These are phyloP conservation scores for Heterodera schachtii DNA, from an alignment of 1,140 invertebrate genomes.

Conservation along the genomic window DNA sequence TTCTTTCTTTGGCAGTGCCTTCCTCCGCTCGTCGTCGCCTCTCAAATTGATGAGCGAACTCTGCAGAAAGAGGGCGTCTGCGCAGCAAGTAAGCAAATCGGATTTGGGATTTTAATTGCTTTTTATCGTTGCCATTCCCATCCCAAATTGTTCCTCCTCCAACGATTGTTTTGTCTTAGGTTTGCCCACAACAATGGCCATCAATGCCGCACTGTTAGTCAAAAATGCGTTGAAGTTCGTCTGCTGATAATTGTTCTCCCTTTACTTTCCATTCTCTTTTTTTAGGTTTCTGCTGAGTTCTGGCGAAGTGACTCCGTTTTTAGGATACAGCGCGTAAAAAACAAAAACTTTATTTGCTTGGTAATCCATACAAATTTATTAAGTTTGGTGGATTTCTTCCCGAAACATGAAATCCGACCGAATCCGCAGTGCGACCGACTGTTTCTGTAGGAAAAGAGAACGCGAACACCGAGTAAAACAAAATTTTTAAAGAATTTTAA, in stretches of 20 bases:
- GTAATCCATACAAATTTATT: background rate
- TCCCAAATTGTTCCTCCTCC: no score
- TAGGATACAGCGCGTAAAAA: slow-evolving; percentile 95
- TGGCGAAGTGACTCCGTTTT: slow-evolving; percentile 83
- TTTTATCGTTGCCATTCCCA: no score
- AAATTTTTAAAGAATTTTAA: no score
- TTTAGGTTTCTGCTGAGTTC: slow-evolving; percentile 80
- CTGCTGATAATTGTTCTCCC: no score
- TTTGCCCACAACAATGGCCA: slow-evolving; percentile 96
- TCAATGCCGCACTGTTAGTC: slow-evolving; percentile 91
- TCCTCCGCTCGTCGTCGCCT: slow-evolving; percentile 93
- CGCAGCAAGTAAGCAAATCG: slow-evolving; percentile 79
- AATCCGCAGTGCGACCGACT: slow-evolving; percentile 89
- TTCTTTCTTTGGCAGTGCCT: slow-evolving; percentile 77
- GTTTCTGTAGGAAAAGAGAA: slow-evolving; percentile 71
- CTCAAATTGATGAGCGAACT: slow-evolving; percentile 80
- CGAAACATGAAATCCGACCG: slow-evolving; percentile 85
- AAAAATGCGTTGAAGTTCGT: slow-evolving; percentile 98
- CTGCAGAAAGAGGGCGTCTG: slow-evolving; percentile 98
- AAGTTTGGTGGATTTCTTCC: slow-evolving; percentile 87
- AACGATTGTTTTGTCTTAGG: no score
- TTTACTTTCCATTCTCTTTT: no score
- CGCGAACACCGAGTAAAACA: background rate
- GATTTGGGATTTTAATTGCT: no score
- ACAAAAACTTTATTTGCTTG: slow-evolving; percentile 2